Percentiles rank a stretch among this genome's conserved stretches.
Evolutionary conservation across 2,797 vertebrate genomes (phyloP).

Genomic region (Coluber constrictor): DNA sequence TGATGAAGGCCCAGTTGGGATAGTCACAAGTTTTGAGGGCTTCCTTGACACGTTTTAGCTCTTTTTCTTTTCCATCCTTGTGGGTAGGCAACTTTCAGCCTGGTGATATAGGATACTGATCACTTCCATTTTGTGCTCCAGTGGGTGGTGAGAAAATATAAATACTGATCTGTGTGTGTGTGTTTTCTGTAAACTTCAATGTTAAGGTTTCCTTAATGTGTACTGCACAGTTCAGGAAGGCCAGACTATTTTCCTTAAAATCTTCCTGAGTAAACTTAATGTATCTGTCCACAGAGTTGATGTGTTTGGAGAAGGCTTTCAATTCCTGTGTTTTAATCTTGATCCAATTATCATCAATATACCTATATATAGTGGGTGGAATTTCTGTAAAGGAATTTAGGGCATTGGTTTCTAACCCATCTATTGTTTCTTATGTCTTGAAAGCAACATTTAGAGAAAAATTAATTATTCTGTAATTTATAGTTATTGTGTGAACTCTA

Average conservation of each 20-base stretch:
- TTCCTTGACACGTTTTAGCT: no score
- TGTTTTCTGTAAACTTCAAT: background rate
- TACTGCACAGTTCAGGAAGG: background rate
- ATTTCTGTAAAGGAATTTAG: background rate
- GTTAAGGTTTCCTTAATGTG: background rate
- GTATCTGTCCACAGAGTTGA: background rate
- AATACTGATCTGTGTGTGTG: background rate
- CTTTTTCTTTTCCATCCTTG: no score
- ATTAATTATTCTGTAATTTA: background rate
- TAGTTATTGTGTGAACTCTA: background rate
- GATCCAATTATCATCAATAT: background rate
- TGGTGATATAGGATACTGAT: background rate
- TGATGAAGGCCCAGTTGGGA: no score
- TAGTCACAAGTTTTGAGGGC: no score
- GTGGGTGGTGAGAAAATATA: no score
- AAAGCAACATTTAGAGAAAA: background rate
- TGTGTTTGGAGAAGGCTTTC: background rate
- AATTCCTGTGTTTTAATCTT: background rate
- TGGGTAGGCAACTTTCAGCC: background rate
- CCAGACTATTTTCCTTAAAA: background rate
- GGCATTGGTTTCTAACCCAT: background rate
- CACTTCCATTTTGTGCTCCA: background rate
- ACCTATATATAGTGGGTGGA: background rate
- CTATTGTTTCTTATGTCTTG: background rate
- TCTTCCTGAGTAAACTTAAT: background rate